A percentile compares a stretch with the other conserved stretches of the same genome.
Evolutionary conservation across 2,888 invertebrate species (phyloP).

Genomic region (Cantharis rufa): DNA sequence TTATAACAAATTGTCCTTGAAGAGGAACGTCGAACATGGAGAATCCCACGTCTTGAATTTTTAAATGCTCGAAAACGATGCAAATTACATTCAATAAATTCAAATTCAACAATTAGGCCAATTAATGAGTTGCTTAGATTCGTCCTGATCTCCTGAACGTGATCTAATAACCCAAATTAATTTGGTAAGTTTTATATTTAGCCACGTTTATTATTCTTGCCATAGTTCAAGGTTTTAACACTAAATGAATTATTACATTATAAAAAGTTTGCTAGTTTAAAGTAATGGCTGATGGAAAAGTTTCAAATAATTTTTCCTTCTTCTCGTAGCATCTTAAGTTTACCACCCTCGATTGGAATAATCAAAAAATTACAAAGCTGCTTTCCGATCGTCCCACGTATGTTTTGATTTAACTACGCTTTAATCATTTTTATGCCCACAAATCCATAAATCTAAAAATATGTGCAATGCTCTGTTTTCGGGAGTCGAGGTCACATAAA

Average conservation of each 20-base stretch:
- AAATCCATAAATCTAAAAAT: not conserved
- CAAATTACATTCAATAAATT: not conserved
- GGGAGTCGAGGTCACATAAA: not conserved
- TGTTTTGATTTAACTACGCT: not conserved
- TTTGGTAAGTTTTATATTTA: not conserved
- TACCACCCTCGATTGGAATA: not conserved
- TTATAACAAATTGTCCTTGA: not conserved
- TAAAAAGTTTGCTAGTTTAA: not conserved
- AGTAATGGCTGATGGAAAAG: not conserved
- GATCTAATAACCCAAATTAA: constrained; percentile 15
- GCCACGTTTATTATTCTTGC: not conserved
- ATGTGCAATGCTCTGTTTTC: not conserved
- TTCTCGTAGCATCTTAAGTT: not conserved
- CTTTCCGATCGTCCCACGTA: not conserved
- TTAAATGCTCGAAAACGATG: not conserved
- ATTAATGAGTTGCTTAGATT: not conserved
- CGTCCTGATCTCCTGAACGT: not conserved
- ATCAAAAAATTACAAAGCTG: not conserved
- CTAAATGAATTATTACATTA: not conserved
- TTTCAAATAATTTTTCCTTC: not conserved
- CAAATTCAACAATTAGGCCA: constrained; percentile 5
- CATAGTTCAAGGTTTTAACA: constrained; percentile 1
- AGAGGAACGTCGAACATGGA: not conserved
- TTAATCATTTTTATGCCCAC: not conserved
- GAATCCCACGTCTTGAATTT: not conserved